Conservation (phyloP, 2,113 vertebrate species). For the Siniperca chuatsi region DNA sequence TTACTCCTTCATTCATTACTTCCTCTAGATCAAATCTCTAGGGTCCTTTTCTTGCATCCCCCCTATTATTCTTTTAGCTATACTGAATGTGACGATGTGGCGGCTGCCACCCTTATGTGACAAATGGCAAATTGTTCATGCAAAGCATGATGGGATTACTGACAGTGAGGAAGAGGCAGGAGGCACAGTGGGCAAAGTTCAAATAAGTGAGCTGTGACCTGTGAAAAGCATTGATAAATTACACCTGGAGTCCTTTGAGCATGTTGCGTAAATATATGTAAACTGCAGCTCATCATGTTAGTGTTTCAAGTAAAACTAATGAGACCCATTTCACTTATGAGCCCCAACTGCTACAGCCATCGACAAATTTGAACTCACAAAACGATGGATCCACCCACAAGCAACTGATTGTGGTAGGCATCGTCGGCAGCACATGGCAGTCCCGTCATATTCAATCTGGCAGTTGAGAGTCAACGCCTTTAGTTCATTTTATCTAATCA, state of each 20-base stretch:
- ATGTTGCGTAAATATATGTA: background rate
- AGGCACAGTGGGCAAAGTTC: background rate
- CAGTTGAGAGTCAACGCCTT: background rate
- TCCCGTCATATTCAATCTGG: background rate
- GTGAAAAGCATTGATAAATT: background rate
- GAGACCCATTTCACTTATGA: background rate
- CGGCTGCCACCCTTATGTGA: background rate
- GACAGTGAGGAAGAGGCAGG: background rate
- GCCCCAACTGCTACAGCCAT: background rate
- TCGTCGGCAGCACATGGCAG: background rate
- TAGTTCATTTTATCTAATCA: slow-evolving; percentile 11
- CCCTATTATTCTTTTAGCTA: background rate
- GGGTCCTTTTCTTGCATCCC: background rate
- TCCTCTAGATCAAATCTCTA: background rate
- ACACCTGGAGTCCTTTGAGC: background rate
- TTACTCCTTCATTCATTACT: background rate
- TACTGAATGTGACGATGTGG: background rate
- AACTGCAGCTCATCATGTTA: background rate
- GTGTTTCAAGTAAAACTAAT: background rate
- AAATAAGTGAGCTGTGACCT: background rate
- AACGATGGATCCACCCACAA: background rate
- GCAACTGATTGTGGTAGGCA: background rate
- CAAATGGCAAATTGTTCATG: background rate
- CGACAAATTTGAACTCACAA: background rate
- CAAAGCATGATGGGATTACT: slow-evolving; percentile 15